These are phyloP conservation scores for Prionace glauca DNA, from an alignment of 2,797 vertebrate genomes.

Conservation along the genomic window DNA sequence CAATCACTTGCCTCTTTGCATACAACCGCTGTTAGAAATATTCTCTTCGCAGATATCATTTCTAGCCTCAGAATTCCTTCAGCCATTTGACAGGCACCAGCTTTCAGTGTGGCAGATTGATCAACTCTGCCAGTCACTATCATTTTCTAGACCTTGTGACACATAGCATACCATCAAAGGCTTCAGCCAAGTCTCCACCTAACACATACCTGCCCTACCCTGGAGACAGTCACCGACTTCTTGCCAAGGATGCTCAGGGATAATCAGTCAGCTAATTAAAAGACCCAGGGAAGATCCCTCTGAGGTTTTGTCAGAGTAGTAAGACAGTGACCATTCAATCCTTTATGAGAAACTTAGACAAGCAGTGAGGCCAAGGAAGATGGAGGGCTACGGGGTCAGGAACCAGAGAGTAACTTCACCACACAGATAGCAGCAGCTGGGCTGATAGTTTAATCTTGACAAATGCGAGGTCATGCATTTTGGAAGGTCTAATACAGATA, in stretches of 20 bases:
- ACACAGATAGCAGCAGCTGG: no score
- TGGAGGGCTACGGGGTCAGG: no score
- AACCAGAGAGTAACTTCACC: no score
- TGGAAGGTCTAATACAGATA: no score
- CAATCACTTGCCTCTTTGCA: background rate
- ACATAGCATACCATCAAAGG: background rate
- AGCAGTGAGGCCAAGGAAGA: background rate
- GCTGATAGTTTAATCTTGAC: no score
- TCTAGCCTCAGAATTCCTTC: background rate
- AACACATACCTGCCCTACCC: background rate
- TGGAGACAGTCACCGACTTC: background rate
- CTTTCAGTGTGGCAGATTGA: background rate
- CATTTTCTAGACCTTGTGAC: background rate
- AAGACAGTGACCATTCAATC: background rate
- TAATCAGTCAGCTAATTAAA: background rate
- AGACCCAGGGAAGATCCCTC: background rate
- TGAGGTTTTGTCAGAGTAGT: background rate
- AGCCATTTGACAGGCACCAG: background rate
- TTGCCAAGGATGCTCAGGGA: background rate
- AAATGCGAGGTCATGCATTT: no score
- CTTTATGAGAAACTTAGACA: background rate
- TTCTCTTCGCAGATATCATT: background rate
- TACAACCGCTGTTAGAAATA: background rate
- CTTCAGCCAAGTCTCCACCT: background rate
- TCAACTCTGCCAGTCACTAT: background rate